A percentile compares a stretch with the other conserved stretches of the same genome.
phyloP scores from a whole-genome alignment of 2,888 invertebrate species.

The Perithous albicinctus region DNA sequence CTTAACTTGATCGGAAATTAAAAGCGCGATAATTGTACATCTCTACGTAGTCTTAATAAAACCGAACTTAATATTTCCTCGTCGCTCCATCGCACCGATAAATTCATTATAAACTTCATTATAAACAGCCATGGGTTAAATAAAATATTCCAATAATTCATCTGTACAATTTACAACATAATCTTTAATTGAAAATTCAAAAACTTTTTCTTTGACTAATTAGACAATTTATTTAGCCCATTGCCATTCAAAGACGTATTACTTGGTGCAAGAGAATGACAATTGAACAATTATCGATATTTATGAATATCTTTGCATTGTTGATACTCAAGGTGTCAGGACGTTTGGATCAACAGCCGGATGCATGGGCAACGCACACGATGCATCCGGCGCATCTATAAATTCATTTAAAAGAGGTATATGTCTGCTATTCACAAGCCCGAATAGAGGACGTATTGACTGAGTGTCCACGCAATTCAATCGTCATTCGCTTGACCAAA shows the following conservation, averaged over 20 bases:
- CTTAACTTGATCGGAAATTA: too few species aligned
- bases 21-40: too few species aligned
- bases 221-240: conserved; percentile 1
- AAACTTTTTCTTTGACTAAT: neutral
- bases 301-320: neutral
- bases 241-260: neutral
- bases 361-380: conserved; percentile 19
- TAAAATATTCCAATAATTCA: neutral
- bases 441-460: conserved; percentile 23
- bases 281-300: neutral
- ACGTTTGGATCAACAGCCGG: conserved; percentile 48
- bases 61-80: too few species aligned
- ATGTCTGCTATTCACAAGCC: neutral
- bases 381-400: conserved; percentile 57
- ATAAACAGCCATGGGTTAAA: neutral
- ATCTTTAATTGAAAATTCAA: too few species aligned
- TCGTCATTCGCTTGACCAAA: conserved; percentile 50
- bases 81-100: neutral
- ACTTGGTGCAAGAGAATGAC: conserved; percentile 36
- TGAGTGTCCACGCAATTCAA: neutral
- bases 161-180: neutral
- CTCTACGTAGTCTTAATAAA: too few species aligned
- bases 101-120: neutral
- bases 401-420: conserved; percentile 52
- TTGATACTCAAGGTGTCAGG: conserved; percentile 21